phyloP scores from a whole-genome alignment of 2,888 invertebrate species.

The Diarsia brunnea region DNA sequence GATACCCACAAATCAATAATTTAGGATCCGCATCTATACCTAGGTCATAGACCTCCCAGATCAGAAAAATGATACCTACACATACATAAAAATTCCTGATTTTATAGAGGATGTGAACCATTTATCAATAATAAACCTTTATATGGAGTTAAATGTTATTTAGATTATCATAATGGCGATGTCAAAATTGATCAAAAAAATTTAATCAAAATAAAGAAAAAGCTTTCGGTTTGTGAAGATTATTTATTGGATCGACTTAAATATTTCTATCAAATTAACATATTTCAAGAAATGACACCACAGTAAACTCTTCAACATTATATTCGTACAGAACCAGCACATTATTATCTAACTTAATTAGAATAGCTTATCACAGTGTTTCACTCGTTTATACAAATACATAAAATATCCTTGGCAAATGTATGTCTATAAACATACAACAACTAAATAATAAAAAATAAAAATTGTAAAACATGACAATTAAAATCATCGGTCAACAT shows the following conservation, averaged over 20 bases:
- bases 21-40: not conserved
- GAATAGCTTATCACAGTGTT: constrained; percentile 50
- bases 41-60: constrained; percentile 61
- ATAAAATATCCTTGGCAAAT: constrained; percentile 9
- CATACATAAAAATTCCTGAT: constrained; percentile 59
- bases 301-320: not conserved
- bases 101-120: constrained; percentile 70
- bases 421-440: not conserved
- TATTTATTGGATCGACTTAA: constrained; percentile 43
- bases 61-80: constrained; percentile 39
- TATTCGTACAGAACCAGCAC: constrained; percentile 19
- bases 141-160: constrained; percentile 41
- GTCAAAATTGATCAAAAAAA: constrained; percentile 49
- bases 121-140: constrained; percentile 57
- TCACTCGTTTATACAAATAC: not conserved
- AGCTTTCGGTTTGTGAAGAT: constrained; percentile 13
- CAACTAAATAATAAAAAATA: not conserved
- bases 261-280: constrained; percentile 8
- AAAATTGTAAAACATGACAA: constrained; percentile 5
- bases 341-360: constrained; percentile 19
- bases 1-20: constrained; percentile 25
- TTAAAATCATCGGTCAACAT: constrained; percentile 10
- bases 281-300: constrained; percentile 10
- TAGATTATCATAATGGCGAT: constrained; percentile 43
- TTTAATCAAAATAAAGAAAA: constrained; percentile 50